Conservation (phyloP, 35 echinoderm and acorn worm species). For the Heliocidaris erythrogramma region DNA sequence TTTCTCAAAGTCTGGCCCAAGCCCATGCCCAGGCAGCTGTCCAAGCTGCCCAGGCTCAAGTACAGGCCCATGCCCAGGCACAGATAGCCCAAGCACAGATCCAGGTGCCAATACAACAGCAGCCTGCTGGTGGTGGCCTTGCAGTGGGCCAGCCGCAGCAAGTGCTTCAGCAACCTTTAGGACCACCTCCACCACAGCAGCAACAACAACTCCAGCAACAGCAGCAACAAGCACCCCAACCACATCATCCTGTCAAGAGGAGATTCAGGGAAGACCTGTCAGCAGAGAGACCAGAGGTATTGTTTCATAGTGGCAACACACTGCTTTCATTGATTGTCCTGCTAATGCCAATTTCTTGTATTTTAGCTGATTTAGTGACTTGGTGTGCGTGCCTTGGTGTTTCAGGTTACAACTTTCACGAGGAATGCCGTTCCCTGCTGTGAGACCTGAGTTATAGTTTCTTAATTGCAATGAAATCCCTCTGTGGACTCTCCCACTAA, state of each 20-base stretch:
- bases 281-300: conserved; percentile 14
- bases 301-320: not conserved
- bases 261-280: conserved; percentile 29
- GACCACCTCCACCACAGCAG: not conserved
- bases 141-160: not conserved
- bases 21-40: conserved; percentile 22
- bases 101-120: not conserved
- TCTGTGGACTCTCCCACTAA: not conserved
- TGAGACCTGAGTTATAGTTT: not conserved
- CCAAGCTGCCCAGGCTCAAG: conserved; percentile 28
- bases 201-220: not conserved
- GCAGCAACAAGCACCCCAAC: not conserved
- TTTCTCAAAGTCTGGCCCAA: not conserved
- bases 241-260: conserved; percentile 23
- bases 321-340: too few species aligned
- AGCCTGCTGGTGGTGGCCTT: not conserved
- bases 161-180: not conserved
- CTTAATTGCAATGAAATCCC: not conserved
- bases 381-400: not conserved
- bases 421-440: not conserved
- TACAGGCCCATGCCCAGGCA: conserved; percentile 22
- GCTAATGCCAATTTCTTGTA: not conserved
- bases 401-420: not conserved
- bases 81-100: conserved; percentile 24
- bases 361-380: not conserved